These are phyloP conservation scores for Helicoverpa zea DNA, from an alignment of 1,140 invertebrate genomes.

Conservation along the genomic window DNA sequence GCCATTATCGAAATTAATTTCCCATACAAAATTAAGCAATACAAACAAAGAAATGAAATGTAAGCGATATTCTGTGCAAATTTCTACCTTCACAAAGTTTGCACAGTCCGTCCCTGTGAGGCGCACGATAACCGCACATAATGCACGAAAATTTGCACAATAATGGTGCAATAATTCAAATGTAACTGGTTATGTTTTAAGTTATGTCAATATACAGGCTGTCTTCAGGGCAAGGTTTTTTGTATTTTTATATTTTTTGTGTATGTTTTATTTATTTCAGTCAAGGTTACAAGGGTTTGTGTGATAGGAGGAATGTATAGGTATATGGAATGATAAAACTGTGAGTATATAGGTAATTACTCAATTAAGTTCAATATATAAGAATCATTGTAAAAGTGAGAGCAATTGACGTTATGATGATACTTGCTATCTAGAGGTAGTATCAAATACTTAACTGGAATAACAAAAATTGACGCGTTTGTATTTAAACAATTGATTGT, in stretches of 20 bases:
- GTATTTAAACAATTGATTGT: no score
- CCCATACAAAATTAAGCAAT: slow-evolving; percentile 6
- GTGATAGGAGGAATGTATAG: background rate
- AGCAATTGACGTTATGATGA: no score
- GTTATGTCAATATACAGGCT: slow-evolving; percentile 21
- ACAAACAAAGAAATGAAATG: background rate
- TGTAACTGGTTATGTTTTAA: slow-evolving; percentile 40
- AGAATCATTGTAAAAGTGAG: no score
- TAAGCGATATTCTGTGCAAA: background rate
- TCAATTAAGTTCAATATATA: no score
- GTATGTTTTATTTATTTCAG: no score
- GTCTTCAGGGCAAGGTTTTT: background rate
- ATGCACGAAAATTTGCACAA: slow-evolving; percentile 53
- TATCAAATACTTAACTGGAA: background rate
- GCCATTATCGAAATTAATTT: slow-evolving; percentile 5
- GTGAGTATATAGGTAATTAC: no score
- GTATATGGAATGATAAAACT: background rate
- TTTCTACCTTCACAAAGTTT: background rate
- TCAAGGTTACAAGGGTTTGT: no score
- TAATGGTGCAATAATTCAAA: slow-evolving; percentile 53
- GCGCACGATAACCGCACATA: slow-evolving; percentile 46
- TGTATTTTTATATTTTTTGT: no score
- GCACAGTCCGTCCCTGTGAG: slow-evolving; percentile 22
- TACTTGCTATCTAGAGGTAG: no score
- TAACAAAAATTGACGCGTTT: no score